Percentiles rank a stretch among this genome's conserved stretches.
phyloP scores from a whole-genome alignment of 2,113 vertebrate genomes.

The Propithecus coquereli region DNA sequence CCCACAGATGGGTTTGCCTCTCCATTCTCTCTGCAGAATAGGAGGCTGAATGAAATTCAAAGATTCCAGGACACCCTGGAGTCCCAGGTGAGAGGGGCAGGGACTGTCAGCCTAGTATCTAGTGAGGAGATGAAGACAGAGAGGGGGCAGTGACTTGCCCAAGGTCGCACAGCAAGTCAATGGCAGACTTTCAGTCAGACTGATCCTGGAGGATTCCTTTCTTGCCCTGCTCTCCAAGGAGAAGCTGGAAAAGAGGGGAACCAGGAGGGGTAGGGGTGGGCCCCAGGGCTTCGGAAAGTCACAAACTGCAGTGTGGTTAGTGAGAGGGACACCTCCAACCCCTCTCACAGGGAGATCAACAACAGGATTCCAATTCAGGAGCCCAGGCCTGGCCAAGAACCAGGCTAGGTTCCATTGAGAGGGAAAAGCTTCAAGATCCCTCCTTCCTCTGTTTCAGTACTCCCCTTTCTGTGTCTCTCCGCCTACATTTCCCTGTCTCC shows the following conservation, averaged over 20 bases:
- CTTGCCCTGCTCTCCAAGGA: neutral
- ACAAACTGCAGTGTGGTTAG: neutral
- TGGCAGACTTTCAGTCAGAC: neutral
- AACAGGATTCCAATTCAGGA: neutral
- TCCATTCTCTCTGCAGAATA: neutral
- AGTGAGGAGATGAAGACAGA: slow-evolving; percentile 5
- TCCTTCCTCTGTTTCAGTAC: neutral
- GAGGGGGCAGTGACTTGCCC: neutral
- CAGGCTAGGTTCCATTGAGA: neutral
- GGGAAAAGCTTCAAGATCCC: neutral
- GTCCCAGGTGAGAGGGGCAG: neutral
- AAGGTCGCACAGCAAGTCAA: neutral
- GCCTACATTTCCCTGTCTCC: neutral
- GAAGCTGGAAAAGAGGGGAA: slow-evolving; percentile 1
- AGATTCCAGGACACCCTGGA: neutral
- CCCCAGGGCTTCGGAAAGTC: neutral
- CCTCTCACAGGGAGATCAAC: neutral
- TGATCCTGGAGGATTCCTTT: neutral
- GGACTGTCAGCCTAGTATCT: neutral
- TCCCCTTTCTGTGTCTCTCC: neutral
- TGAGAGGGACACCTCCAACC: neutral
- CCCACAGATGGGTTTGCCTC: neutral
- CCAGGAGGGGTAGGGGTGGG: neutral
- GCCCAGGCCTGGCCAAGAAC: neutral
- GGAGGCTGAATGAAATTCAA: neutral